Percentiles rank a stretch among this genome's conserved stretches.
Evolutionary conservation across 2,888 invertebrate species (phyloP).

Genomic region (Microchrysa polita): DNA sequence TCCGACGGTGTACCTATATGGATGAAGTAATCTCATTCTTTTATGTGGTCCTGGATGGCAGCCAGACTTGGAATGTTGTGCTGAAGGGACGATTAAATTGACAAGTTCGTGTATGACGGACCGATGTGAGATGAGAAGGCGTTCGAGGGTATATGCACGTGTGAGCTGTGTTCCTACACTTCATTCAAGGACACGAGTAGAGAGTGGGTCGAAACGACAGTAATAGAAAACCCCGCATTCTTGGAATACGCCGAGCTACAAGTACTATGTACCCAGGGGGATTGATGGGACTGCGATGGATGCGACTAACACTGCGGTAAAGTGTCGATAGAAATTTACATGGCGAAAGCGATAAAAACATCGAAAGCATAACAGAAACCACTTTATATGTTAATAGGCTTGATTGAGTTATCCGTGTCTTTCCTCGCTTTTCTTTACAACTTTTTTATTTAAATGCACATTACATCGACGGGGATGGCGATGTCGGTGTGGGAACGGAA

Average conservation of each 20-base stretch:
- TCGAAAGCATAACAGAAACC: slow-evolving; percentile 50
- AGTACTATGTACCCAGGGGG: too few relatives aligned
- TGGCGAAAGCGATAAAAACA: slow-evolving; percentile 49
- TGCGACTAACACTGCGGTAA: slow-evolving; percentile 42
- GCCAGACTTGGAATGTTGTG: not conserved
- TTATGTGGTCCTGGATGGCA: slow-evolving; percentile 22
- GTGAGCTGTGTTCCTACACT: not conserved
- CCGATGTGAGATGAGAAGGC: not conserved
- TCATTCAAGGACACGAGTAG: not conserved
- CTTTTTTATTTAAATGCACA: slow-evolving; percentile 40
- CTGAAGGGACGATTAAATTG: slow-evolving; percentile 14
- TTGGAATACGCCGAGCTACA: too few relatives aligned
- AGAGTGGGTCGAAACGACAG: too few relatives aligned
- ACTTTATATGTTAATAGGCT: slow-evolving; percentile 51
- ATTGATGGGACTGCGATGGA: slow-evolving; percentile 31
- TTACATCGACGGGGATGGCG: slow-evolving; percentile 7
- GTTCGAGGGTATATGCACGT: not conserved
- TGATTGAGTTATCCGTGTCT: slow-evolving; percentile 50
- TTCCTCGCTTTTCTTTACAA: slow-evolving; percentile 41
- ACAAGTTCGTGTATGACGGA: slow-evolving; percentile 27
- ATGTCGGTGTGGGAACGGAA: too few relatives aligned
- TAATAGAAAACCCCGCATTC: too few relatives aligned
- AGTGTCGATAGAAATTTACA: slow-evolving; percentile 50
- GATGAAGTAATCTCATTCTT: slow-evolving; percentile 36
- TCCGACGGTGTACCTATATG: not conserved